These are phyloP conservation scores for Antechinus flavipes DNA, from an alignment of 2,113 vertebrate species.

Conservation along the genomic window DNA sequence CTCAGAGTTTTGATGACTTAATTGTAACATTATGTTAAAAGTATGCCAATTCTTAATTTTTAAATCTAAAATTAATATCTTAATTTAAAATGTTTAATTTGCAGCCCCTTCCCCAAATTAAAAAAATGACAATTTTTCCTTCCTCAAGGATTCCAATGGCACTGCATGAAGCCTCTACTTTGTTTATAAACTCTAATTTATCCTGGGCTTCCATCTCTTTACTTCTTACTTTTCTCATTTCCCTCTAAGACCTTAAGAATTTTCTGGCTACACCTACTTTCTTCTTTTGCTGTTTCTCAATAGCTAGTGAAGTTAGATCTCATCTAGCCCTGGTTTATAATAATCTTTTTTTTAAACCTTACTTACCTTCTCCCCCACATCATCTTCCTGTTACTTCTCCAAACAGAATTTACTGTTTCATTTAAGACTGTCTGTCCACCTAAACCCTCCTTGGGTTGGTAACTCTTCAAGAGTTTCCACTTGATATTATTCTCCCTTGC, in stretches of 20 bases:
- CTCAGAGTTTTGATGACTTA: neutral
- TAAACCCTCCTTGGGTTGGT: neutral
- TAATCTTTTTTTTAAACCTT: neutral
- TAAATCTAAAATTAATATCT: neutral
- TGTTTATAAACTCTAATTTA: neutral
- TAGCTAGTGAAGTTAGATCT: neutral
- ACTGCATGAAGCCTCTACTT: neutral
- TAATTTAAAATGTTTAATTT: neutral
- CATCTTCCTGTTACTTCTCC: neutral
- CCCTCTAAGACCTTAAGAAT: neutral
- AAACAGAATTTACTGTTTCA: neutral
- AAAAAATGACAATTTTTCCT: neutral
- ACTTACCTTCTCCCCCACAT: neutral
- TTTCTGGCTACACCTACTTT: neutral
- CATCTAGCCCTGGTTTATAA: neutral
- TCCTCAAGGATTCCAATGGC: neutral
- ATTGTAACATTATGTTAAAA: neutral
- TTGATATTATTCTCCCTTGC: neutral
- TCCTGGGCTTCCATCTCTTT: neutral
- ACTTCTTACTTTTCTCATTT: neutral
- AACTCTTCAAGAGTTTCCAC: neutral
- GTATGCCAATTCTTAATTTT: neutral
- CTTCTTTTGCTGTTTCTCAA: neutral
- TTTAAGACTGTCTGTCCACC: neutral
- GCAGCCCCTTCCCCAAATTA: neutral